phyloP scores from a whole-genome alignment of 1,140 invertebrate genomes.

The Bombus haemorrhoidalis region DNA sequence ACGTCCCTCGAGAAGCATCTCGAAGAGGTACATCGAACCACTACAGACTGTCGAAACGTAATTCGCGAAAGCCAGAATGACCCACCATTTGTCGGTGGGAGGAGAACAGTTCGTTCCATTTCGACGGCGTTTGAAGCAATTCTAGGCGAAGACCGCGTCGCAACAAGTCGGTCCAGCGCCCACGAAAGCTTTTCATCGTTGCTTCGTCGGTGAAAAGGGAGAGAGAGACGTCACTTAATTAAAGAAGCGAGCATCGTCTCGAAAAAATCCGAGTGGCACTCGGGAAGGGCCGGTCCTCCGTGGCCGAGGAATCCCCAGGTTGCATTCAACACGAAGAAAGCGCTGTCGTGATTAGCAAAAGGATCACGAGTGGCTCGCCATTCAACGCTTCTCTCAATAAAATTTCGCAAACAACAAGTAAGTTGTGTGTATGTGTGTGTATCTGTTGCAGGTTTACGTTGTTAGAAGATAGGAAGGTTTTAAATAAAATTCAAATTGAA shows the following conservation, averaged over 20 bases:
- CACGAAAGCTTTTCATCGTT: conserved; percentile 53
- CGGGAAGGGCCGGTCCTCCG: conserved; percentile 38
- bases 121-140: not conserved
- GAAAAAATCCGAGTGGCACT: conserved; percentile 62
- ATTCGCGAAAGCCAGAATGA: not conserved
- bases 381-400: conserved; percentile 32
- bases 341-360: conserved; percentile 32
- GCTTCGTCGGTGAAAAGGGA: conserved; percentile 36
- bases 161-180: conserved; percentile 12
- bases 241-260: conserved; percentile 61
- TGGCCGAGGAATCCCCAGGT: conserved; percentile 36
- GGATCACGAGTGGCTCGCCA: not conserved
- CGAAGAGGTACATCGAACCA: not conserved
- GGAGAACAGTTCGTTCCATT: not conserved
- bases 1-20: not conserved
- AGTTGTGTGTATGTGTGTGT: not conserved
- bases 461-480: not conserved
- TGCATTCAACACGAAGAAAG: conserved; percentile 60
- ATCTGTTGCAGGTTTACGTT: not conserved
- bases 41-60: not conserved
- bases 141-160: conserved; percentile 15
- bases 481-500: not conserved
- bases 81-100: not conserved
- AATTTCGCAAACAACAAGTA: not conserved
- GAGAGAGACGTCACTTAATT: conserved; percentile 66